These are phyloP conservation scores for Microtus ochrogaster DNA, from an alignment of 2,113 vertebrate genomes.

Conservation along the genomic window DNA sequence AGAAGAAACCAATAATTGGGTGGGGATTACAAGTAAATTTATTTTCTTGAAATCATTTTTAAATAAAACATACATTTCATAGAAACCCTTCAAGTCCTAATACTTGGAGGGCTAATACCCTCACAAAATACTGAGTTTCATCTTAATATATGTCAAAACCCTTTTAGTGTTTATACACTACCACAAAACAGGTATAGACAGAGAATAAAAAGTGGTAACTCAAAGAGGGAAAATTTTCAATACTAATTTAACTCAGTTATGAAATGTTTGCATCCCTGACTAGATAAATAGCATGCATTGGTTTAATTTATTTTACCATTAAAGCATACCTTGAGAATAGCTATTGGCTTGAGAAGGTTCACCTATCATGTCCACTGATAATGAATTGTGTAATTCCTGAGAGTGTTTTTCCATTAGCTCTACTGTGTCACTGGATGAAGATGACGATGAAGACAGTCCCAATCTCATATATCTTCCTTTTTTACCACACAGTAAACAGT, in stretches of 20 bases:
- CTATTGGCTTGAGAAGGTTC: slow-evolving; percentile 69
- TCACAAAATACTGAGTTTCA: not conserved
- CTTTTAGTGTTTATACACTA: slow-evolving; percentile 43
- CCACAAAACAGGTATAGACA: slow-evolving; percentile 39
- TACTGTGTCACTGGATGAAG: slow-evolving; percentile 81
- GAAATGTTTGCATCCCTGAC: not conserved
- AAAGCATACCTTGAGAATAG: slow-evolving; percentile 82
- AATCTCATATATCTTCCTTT: slow-evolving; percentile 84
- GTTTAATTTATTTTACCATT: slow-evolving; percentile 46
- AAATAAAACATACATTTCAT: slow-evolving; percentile 71
- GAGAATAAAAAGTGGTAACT: slow-evolving; percentile 52
- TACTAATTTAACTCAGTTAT: slow-evolving; percentile 54
- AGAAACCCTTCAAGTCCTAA: slow-evolving; percentile 52
- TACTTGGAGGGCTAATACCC: not conserved
- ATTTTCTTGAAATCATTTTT: slow-evolving; percentile 71
- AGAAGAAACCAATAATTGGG: slow-evolving; percentile 64
- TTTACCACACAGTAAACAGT: slow-evolving; percentile 90
- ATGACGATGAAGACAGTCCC: slow-evolving; percentile 86
- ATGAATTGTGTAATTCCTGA: slow-evolving; percentile 64
- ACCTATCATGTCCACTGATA: slow-evolving; percentile 71
- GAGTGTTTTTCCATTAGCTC: slow-evolving; percentile 75
- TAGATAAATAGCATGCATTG: slow-evolving; percentile 44
- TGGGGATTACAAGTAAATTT: slow-evolving; percentile 72
- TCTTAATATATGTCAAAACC: slow-evolving; percentile 57
- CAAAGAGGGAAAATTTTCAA: slow-evolving; percentile 42